phyloP scores from a whole-genome alignment of 2,888 invertebrate species.

The Fragum whitleyi region DNA sequence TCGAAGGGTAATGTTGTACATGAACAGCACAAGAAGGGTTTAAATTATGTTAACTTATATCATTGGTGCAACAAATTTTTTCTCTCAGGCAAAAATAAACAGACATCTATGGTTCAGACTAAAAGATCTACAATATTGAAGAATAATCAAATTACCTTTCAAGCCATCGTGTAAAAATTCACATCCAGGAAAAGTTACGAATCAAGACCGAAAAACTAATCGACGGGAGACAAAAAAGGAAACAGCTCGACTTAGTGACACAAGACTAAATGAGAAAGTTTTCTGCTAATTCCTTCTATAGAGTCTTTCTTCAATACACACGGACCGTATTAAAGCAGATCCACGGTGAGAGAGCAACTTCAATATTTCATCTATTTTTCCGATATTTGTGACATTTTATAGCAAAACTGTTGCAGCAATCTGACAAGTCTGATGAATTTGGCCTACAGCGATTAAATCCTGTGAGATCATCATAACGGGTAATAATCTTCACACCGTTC shows the following conservation, averaged over 20 bases:
- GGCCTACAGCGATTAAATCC: slow-evolving; percentile 18
- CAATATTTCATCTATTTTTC: slow-evolving; percentile 25
- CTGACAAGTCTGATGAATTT: slow-evolving; percentile 24
- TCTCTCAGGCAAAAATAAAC: too few relatives aligned
- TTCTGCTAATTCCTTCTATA: slow-evolving; percentile 19
- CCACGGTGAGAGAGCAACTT: slow-evolving; percentile 7
- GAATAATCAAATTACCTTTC: not conserved
- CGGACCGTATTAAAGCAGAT: not conserved
- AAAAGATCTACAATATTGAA: too few relatives aligned
- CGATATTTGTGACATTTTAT: slow-evolving; percentile 28
- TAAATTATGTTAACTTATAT: too few relatives aligned
- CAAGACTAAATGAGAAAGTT: slow-evolving; percentile 24
- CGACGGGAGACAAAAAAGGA: not conserved
- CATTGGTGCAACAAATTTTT: too few relatives aligned
- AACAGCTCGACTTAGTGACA: slow-evolving; percentile 5
- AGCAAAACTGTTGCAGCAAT: slow-evolving; percentile 27
- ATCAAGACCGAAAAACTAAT: not conserved
- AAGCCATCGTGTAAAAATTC: not conserved
- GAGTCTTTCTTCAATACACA: slow-evolving; percentile 24
- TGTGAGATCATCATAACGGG: slow-evolving; percentile 6
- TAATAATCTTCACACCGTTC: slow-evolving; percentile 7
- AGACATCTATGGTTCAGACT: too few relatives aligned
- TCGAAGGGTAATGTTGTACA: too few relatives aligned
- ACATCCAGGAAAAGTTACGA: not conserved
- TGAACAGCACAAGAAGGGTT: too few relatives aligned